Evolutionary conservation across 2,797 vertebrate genomes (phyloP).

Genomic region (Peromyscus eremicus): DNA sequence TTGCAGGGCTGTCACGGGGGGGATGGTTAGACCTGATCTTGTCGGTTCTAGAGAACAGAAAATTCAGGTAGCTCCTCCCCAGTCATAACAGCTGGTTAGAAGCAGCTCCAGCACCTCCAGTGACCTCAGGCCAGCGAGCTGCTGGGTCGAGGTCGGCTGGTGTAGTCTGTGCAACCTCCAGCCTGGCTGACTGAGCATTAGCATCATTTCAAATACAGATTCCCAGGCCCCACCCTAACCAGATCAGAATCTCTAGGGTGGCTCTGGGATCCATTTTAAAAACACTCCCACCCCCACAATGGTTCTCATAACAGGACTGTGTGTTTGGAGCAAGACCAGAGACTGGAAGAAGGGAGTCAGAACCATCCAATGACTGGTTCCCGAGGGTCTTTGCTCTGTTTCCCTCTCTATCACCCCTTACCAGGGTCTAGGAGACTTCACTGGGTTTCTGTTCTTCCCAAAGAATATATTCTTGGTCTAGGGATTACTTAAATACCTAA

Average conservation of each 20-base stretch:
- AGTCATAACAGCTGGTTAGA: background rate
- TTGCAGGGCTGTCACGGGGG: background rate
- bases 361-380: background rate
- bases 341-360: too few species aligned
- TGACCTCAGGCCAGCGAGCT: too few species aligned
- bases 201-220: background rate
- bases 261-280: background rate
- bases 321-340: background rate
- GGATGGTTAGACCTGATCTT: background rate
- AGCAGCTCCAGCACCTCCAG: background rate
- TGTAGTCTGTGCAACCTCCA: background rate
- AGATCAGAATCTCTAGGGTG: slow-evolving; percentile 1
- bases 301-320: background rate
- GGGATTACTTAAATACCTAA: background rate
- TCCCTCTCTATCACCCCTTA: background rate
- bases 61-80: slow-evolving; percentile 9
- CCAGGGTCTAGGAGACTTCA: background rate
- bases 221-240: slow-evolving; percentile 13
- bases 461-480: background rate
- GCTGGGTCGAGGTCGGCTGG: background rate
- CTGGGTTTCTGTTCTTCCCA: background rate
- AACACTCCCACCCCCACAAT: background rate
- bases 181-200: background rate
- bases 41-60: slow-evolving; percentile 21
- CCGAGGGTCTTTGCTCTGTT: background rate